These are phyloP conservation scores for Gymnorhina tibicen DNA, from an alignment of 2,113 vertebrate genomes.

Conservation along the genomic window DNA sequence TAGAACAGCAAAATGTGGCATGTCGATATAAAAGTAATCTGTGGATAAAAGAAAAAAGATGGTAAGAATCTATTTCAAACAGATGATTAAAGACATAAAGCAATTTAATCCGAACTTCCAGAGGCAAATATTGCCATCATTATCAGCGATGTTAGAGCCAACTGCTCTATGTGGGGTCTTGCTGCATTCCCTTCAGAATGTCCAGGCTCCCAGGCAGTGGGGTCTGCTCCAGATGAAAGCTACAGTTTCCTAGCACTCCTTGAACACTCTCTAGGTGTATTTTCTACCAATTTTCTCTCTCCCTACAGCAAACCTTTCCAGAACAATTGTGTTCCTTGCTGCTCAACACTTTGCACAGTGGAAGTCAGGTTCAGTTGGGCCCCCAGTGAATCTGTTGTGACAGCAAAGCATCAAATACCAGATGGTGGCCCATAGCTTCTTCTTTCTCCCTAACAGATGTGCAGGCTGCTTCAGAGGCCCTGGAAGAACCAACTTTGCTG, in stretches of 20 bases:
- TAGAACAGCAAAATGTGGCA: background rate
- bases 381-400: background rate
- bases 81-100: background rate
- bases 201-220: background rate
- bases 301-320: background rate
- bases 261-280: background rate
- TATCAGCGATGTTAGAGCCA: background rate
- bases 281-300: background rate
- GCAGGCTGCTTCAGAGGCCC: background rate
- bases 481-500: background rate
- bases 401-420: background rate
- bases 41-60: background rate
- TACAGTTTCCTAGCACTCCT: background rate
- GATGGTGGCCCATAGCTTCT: background rate
- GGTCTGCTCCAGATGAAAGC: background rate
- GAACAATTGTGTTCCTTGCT: background rate
- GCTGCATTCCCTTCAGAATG: background rate
- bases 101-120: background rate
- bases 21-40: background rate
- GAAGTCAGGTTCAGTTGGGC: background rate
- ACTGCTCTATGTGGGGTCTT: rapidly evolving
- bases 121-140: background rate
- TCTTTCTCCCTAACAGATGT: background rate
- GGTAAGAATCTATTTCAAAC: background rate
- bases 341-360: background rate